phyloP scores from a whole-genome alignment of 2,113 vertebrate genomes.

The Ochotona curzoniae region DNA sequence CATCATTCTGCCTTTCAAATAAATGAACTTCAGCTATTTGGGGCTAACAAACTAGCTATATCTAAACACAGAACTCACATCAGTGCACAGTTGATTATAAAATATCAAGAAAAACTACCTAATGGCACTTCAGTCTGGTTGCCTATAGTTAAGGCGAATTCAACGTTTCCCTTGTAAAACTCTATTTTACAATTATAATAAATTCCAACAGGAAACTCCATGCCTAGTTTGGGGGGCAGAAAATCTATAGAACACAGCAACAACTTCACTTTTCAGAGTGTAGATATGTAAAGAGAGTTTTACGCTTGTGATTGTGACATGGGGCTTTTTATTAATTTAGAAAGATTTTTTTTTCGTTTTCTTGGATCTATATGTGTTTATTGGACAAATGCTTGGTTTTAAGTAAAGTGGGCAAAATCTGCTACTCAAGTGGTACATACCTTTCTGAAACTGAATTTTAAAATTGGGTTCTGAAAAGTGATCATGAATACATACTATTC shows the following conservation, averaged over 20 bases:
- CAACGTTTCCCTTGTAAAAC: background rate
- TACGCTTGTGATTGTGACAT: background rate
- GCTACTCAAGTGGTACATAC: background rate
- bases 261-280: conserved; percentile 10
- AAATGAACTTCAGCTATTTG: background rate
- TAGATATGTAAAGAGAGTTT: background rate
- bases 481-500: background rate
- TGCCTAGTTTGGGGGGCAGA: background rate
- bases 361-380: background rate
- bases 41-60: conserved; percentile 33
- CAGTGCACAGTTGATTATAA: background rate
- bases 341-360: background rate
- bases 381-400: background rate
- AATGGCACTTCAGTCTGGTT: background rate
- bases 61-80: conserved; percentile 43
- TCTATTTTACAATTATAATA: conserved; percentile 40
- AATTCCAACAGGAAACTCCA: background rate
- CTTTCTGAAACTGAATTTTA: conserved; percentile 10
- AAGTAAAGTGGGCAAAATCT: background rate
- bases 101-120: background rate
- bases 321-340: background rate
- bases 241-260: background rate
- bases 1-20: too few species aligned
- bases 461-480: conserved; percentile 3
- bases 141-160: background rate